Conservation (phyloP, 2,888 invertebrate species). For the Melipona bicolor region DNA sequence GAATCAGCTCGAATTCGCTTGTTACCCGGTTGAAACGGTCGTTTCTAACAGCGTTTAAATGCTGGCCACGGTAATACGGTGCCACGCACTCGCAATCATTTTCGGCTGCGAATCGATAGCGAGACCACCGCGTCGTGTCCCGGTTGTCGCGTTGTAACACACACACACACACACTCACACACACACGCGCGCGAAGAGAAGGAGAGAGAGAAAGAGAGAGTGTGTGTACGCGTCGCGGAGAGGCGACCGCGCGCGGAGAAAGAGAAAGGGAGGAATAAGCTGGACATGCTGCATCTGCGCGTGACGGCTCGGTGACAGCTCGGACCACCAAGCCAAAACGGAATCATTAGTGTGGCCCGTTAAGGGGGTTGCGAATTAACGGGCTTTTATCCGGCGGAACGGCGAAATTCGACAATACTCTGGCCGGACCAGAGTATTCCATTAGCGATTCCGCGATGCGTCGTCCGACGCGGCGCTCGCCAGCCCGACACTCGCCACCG, state of each 20-base stretch:
- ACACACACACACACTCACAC: neutral
- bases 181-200: too few species aligned
- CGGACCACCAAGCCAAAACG: constrained; percentile 72
- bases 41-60: constrained; percentile 18
- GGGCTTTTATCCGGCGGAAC: constrained; percentile 74
- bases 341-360: constrained; percentile 75
- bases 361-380: constrained; percentile 78
- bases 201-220: too few species aligned
- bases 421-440: constrained; percentile 78
- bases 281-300: constrained; percentile 69
- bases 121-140: constrained; percentile 19
- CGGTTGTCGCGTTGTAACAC: constrained; percentile 35
- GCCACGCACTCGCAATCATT: constrained; percentile 43
- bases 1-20: constrained; percentile 4
- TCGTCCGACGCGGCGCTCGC: constrained; percentile 60
- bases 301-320: constrained; percentile 70
- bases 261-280: constrained; percentile 58
- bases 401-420: constrained; percentile 75
- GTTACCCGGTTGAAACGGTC: neutral
- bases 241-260: constrained; percentile 4
- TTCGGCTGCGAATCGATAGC: constrained; percentile 42
- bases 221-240: constrained; percentile 5
- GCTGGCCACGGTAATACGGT: constrained; percentile 11
- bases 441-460: constrained; percentile 78
- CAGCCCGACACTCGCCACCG: constrained; percentile 40